phyloP scores from a whole-genome alignment of 2,888 invertebrate genomes.

The Drosophila maculinotata region DNA sequence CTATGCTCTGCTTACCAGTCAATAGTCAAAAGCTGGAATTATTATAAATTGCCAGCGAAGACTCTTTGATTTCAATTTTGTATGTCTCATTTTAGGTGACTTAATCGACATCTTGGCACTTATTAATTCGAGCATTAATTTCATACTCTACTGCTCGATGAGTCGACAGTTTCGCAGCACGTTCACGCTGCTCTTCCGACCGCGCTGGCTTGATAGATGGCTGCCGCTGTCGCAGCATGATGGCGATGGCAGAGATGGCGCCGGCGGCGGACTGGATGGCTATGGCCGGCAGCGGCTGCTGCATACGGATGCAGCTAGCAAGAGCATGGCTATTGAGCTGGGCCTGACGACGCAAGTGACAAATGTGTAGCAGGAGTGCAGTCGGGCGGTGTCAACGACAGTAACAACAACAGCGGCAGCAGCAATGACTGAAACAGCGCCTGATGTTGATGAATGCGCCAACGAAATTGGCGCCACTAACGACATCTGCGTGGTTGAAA shows the following conservation, averaged over 20 bases:
- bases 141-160: slow-evolving; percentile 97
- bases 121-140: slow-evolving; percentile 96
- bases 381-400: slow-evolving; percentile 61
- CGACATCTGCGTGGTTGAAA: slow-evolving; percentile 73
- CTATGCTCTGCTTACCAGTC: slow-evolving; percentile 8
- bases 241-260: slow-evolving; percentile 48
- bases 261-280: slow-evolving; percentile 55
- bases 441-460: slow-evolving; percentile 70
- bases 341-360: slow-evolving; percentile 84
- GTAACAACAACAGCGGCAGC: slow-evolving; percentile 19
- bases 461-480: slow-evolving; percentile 48
- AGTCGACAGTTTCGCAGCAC: slow-evolving; percentile 95
- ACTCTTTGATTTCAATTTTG: slow-evolving; percentile 41
- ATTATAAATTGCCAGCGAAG: background rate
- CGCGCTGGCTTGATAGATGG: slow-evolving; percentile 86
- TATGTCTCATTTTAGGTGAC: slow-evolving; percentile 87
- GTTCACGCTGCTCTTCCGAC: slow-evolving; percentile 91
- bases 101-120: slow-evolving; percentile 96
- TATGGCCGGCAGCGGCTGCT: slow-evolving; percentile 69
- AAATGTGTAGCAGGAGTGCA: slow-evolving; percentile 84
- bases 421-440: slow-evolving; percentile 40
- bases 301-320: slow-evolving; percentile 77
- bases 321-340: slow-evolving; percentile 75
- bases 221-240: slow-evolving; percentile 84
- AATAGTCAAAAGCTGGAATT: slow-evolving; percentile 1